Conservation (phyloP, 2,888 invertebrate genomes). For the Timema cristinae region DNA sequence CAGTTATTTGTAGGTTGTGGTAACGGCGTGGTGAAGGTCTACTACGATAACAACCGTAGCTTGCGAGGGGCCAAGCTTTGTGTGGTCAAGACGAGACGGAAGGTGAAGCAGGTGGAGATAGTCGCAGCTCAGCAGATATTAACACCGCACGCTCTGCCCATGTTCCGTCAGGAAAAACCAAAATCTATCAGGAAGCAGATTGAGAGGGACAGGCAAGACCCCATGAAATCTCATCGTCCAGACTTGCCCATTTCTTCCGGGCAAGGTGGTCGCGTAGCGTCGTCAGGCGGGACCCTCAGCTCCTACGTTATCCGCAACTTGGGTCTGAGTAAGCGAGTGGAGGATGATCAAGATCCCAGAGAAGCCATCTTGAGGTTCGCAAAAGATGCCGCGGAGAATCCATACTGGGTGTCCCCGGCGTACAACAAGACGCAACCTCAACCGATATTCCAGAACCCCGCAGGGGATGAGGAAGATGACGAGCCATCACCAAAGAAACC, state of each 20-base stretch:
- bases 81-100: conserved; percentile 73
- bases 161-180: conserved; percentile 89
- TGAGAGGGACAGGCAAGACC: conserved; percentile 87
- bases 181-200: conserved; percentile 84
- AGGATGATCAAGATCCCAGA: conserved; percentile 85
- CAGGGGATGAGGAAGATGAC: conserved; percentile 46
- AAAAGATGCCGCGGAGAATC: conserved; percentile 92
- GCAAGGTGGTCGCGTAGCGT: conserved; percentile 89
- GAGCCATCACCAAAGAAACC: conserved; percentile 26
- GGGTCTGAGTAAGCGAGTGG: conserved; percentile 85
- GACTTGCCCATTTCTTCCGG: conserved; percentile 86
- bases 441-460: conserved; percentile 65
- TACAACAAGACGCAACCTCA: conserved; percentile 86
- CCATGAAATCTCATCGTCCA: conserved; percentile 75
- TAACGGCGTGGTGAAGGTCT: conserved; percentile 84
- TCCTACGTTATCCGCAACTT: conserved; percentile 95
- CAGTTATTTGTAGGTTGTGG: conserved; percentile 92
- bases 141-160: conserved; percentile 91
- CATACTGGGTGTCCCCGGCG: conserved; percentile 94
- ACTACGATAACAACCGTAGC: conserved; percentile 84
- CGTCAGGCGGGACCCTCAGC: conserved; percentile 92
- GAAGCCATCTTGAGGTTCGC: conserved; percentile 93
- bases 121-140: conserved; percentile 90
- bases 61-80: conserved; percentile 88
- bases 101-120: conserved; percentile 78